phyloP scores from a whole-genome alignment of 2,113 vertebrate species.

The Percina caprodes region DNA sequence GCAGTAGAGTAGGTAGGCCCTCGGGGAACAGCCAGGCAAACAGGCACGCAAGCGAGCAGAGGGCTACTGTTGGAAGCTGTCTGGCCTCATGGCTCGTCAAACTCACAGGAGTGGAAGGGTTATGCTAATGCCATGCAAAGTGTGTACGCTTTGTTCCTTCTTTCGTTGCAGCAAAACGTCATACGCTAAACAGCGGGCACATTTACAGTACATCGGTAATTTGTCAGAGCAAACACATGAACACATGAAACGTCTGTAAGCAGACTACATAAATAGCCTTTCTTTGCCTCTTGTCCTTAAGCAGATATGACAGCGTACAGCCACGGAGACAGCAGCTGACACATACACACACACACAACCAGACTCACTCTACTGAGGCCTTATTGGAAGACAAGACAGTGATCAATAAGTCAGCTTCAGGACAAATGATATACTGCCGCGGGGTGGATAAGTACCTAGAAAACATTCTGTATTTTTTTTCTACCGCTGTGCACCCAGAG shows the following conservation, averaged over 20 bases:
- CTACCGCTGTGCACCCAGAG: constrained; percentile 30
- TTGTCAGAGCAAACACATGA: constrained; percentile 11
- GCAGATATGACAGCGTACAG: constrained; percentile 51
- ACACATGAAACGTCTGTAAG: constrained; percentile 25
- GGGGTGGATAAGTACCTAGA: constrained; percentile 19
- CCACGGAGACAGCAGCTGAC: constrained; percentile 33
- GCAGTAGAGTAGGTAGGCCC: constrained; percentile 11
- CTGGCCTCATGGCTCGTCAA: constrained; percentile 53
- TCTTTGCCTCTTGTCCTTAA: constrained; percentile 27
- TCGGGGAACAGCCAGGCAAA: constrained; percentile 41
- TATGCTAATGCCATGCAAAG: constrained; percentile 59
- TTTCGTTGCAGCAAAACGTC: constrained; percentile 36
- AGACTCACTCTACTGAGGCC: constrained; percentile 12
- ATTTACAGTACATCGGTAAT: constrained; percentile 31
- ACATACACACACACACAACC: constrained; percentile 42
- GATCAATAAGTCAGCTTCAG: constrained; percentile 54
- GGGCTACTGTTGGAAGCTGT: constrained; percentile 29
- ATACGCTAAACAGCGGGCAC: constrained; percentile 20
- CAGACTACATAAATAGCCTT: constrained; percentile 26
- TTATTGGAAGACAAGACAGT: constrained; percentile 20
- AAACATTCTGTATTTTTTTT: constrained; percentile 53
- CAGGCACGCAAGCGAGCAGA: constrained; percentile 43
- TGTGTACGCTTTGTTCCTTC: constrained; percentile 35
- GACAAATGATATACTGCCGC: constrained; percentile 30
- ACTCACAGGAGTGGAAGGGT: constrained; percentile 68